Evolutionary conservation across 2,113 vertebrate species (phyloP).

Genomic region (cattle (Bos taurus)): ARS-UCD2.0 NC_037336.1:77843001-77843500

Average conservation of each 20-base stretch:
- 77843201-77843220: neutral
- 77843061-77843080: neutral
- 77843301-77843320: neutral
- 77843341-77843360: neutral
- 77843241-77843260: neutral
- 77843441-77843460: neutral
- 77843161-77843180: conserved; percentile 7
- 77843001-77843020: neutral
- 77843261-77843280: neutral
- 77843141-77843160: neutral
- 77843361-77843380: neutral
- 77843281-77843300: neutral
- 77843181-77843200: neutral
- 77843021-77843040: neutral
- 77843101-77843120: neutral
- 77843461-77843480: neutral
- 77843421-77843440: neutral
- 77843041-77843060: neutral
- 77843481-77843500: neutral
- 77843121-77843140: neutral
- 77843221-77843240: neutral
- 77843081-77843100: neutral
- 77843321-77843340: neutral
- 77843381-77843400: neutral
- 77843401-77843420: neutral